Evolutionary conservation across 2,888 invertebrate species (phyloP), one percentile per base, ranked within the genome.

Genomic region (Eristalinus aeneus): DNA sequence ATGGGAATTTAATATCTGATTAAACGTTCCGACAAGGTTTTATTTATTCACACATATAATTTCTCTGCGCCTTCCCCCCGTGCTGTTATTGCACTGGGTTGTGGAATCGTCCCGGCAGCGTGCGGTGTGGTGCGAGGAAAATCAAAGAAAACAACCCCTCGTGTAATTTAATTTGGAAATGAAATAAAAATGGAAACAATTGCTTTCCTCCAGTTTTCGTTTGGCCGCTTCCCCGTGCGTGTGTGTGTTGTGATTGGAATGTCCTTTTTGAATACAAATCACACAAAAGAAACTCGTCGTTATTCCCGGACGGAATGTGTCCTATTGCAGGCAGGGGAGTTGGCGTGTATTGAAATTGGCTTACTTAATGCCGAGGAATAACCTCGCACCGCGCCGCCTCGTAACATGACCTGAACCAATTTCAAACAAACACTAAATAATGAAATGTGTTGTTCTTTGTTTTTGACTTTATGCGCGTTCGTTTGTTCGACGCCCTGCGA

Each of bases 1-100:
- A 77, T 77, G 76, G 69, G 72, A 76, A 69, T 69, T 73, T 81
- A 85, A 76, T 77, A 81, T 85, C 75, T 68, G 76, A 80, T 85
- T 80, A 85, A 85, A 80, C 56, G 75, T 61, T 79, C 71, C 36
- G 71, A 64, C 61, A 27, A 63, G 32, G n/a, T 63, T 77, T 63
- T 39, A 36, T 65, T 46, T 39, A 23, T 71, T 69, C 34, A 32
- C 32, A 46, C 67, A 61, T 36, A 60, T 60, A 39, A 53, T 54
- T 54, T 65, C 11, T 11, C 34, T 67, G 8, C 8, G 46, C 46
- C 16, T 46, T 27, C 23, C 46, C 11, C 12, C 3, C n/a, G n/a
- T n/a, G 2, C 9, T 34, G 23, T 23, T 23, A 11, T 23, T 54
- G 39, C 4, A 12, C 16, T 12, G n/a, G 6, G 46, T 23, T 56